These are phyloP conservation scores for Megatriorchis doriae DNA, from an alignment of 2,113 vertebrate species.

Conservation along the genomic window DNA sequence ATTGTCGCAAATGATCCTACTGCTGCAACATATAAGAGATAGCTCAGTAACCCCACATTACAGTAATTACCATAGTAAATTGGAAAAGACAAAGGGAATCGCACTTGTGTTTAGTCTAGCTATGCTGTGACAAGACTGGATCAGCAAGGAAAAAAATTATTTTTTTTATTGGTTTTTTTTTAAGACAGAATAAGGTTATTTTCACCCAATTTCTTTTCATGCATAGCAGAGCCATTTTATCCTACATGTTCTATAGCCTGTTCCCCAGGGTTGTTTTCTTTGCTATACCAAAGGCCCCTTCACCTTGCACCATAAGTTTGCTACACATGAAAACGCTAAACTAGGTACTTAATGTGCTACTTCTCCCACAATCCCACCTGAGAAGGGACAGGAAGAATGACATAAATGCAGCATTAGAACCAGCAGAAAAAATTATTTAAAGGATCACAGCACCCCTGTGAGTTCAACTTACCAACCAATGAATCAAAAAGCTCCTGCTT, in stretches of 20 bases:
- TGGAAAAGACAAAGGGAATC: neutral
- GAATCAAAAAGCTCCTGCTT: neutral
- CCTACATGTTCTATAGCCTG: neutral
- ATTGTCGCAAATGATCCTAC: neutral
- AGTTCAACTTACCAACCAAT: neutral
- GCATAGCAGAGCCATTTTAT: neutral
- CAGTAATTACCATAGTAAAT: neutral
- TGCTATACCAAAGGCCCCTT: neutral
- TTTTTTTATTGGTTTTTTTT: neutral
- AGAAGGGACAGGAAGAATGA: neutral
- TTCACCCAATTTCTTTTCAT: neutral
- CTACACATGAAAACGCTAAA: neutral
- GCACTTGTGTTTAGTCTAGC: neutral
- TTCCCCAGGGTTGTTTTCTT: neutral
- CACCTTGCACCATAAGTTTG: neutral
- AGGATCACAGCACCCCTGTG: neutral
- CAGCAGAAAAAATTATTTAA: neutral
- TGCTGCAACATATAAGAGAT: neutral
- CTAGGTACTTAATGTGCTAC: neutral
- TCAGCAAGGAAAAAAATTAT: neutral
- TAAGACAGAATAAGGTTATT: neutral
- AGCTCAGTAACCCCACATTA: neutral
- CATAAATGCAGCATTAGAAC: neutral
- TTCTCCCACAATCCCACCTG: neutral
- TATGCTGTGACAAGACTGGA: neutral